Base-by-base conservation (phyloP, 2,888 invertebrate genomes). In the Aphidoletes aphidimyza region DNA sequence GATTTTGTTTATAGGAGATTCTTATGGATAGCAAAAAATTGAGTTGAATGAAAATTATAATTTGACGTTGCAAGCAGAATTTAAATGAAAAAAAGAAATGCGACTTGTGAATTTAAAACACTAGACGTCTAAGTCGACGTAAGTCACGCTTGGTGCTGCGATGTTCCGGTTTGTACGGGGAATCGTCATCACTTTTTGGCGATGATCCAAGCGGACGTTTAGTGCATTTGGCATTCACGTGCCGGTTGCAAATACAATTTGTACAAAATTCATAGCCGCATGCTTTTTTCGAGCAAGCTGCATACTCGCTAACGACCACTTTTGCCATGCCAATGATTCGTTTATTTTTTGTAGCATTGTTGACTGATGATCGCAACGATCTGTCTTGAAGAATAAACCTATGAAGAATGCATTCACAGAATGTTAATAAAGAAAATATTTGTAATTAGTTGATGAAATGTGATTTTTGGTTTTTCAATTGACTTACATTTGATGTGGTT, bases 251-350 rank as follows among this genome's bases (percentile, higher is more conserved):
- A 1, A 19, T 22, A 17, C 83, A 83, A 11, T 83, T 39, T 14
- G 83, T 83, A 45, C 83, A 83, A 83, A 83, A 83, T 83, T 42
- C 42, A 45, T 45, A 83, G 26, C 26, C 17, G 26, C 83, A 83
- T n/a, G 37, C 3, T 39, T 6, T n/a, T 8, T 42, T n/a, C 11
- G 42, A 26, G 26, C 83, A 83, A 1, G 3, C 26, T 11, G 83
- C 83, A 42, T 83, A 83, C 45, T 83, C 83, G 17, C 69, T 69
- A 26, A 69, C 30, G 22, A 81, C 39, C 0, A 37, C 11, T 39
- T 39, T 81, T 37, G n/a, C n/a, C 1, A 22, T 6, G 5, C 6
- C 22, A 39, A 5, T n/a, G 37, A 3, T 39, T 6, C 1, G 8
- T 78, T 34, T 30, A 34, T 5, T 78, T 14, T 30, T 78, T 30